phyloP scores from a whole-genome alignment of 2,113 vertebrate genomes.

The Poecile atricapillus region DNA sequence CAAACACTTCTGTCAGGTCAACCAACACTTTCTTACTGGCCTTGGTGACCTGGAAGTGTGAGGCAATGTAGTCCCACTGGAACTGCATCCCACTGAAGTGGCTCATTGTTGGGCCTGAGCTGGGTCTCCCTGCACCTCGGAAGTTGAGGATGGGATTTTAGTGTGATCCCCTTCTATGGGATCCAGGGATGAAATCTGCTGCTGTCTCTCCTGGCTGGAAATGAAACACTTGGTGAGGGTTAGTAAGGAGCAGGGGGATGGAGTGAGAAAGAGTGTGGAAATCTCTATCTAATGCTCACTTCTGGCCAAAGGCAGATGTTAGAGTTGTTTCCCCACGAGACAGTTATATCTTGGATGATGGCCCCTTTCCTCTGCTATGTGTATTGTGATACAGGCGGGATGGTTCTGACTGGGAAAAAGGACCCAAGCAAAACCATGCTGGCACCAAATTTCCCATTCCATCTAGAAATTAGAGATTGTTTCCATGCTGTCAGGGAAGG shows the following conservation, averaged over 20 bases:
- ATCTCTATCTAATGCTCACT: not conserved
- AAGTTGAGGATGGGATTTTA: not conserved
- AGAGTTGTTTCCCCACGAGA: not conserved
- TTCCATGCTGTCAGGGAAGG: not conserved
- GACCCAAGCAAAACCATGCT: not conserved
- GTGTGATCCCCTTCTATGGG: conserved; percentile 10
- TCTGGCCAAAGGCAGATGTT: not conserved
- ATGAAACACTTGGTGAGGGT: not conserved
- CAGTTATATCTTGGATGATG: not conserved
- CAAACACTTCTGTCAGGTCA: not conserved
- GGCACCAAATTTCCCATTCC: not conserved
- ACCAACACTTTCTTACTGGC: not conserved
- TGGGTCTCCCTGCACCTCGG: not conserved
- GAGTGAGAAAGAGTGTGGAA: not conserved
- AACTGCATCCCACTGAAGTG: conserved; percentile 29
- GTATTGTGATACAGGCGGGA: not conserved
- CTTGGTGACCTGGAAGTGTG: not conserved
- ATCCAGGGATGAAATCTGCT: not conserved
- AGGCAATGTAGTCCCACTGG: not conserved
- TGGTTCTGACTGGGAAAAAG: not conserved
- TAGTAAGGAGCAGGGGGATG: not conserved
- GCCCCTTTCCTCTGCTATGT: not conserved
- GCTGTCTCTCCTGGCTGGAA: not conserved
- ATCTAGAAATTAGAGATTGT: not conserved
- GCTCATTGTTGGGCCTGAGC: conserved; percentile 37